Base-by-base conservation (phyloP, 1,140 invertebrate genomes). In the Caenorhabditis brenneri region DNA sequence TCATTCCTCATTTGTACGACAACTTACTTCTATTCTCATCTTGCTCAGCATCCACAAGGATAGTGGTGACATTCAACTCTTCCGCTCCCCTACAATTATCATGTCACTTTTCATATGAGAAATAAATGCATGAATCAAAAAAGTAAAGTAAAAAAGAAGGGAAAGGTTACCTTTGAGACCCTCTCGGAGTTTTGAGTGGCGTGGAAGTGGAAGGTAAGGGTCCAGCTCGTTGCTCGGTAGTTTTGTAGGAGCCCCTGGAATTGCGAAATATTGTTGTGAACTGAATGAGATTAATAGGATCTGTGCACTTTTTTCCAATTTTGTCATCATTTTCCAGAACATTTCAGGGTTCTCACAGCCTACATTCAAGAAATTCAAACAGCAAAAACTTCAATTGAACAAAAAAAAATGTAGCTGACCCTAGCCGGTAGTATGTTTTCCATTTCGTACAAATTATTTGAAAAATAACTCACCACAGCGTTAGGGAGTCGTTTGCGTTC, bases 21-120 rank as follows among this genome's bases (percentile, higher is more conserved):
- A 79, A 31, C 79, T 22, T 15, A 80, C 51, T 80, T 53, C 79
- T 80, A 31, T 80, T 53, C 29, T 53, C 33, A 53, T 80, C 79
- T 33, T 53, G 46, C 24, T 51, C 51, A 2, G 27, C 51, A 31
- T 80, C 48, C n/a, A 80, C 33, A 51, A n/a, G 27, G 5, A 53
- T 55, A 48, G 79, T 80, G 10, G 79, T 80, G n/a, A 80, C 36
- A 27, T 74, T 74, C 19, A 29, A n/a, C 12, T 74, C 65, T 24
- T 74, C 65, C 36, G 36, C 36, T 24, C 36, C 65, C 46, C 65
- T 74, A 36, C 65, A 74, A 74, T 42, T 74, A 74, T 74, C n/a
- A 24, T 74, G 36, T 74, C 65, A 74, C 12, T 36, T 24, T 27
- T 65, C 7, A 10, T n/a, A n/a, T 3, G 7, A 65, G 33, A 36